Percentiles rank a stretch among this genome's conserved stretches.
Conservation (phyloP, 2,797 vertebrate genomes). For the Gadopsis bispinosus region DNA sequence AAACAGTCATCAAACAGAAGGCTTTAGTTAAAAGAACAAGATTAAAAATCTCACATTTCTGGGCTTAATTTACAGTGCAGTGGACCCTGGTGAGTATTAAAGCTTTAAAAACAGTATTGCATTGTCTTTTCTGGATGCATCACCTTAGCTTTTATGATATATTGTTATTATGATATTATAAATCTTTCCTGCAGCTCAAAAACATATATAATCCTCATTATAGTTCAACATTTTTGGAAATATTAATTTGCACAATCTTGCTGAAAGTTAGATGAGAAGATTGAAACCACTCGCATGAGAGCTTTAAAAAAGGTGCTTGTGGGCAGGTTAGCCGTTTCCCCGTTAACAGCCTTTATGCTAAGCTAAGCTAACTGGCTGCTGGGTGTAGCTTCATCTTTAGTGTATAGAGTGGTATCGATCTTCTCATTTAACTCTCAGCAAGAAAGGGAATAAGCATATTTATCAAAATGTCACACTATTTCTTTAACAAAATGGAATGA, state of each 20-base stretch:
- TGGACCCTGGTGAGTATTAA: background rate
- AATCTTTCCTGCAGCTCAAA: background rate
- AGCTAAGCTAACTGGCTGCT: background rate
- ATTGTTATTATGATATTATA: background rate
- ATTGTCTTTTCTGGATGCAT: background rate
- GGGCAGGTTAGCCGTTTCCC: background rate
- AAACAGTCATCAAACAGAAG: conserved; percentile 33
- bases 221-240: background rate
- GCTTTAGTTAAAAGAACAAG: background rate
- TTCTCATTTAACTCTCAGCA: background rate
- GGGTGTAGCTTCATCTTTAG: background rate
- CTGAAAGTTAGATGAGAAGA: background rate
- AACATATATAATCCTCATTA: background rate
- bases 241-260: background rate
- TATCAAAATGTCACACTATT: background rate
- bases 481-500: background rate
- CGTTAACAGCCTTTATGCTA: background rate
- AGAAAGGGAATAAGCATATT: background rate
- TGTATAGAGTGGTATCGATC: background rate
- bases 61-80: background rate
- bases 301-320: background rate
- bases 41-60: conserved; percentile 10
- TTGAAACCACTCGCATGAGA: background rate
- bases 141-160: no score
- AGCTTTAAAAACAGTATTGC: background rate